A percentile compares a stretch with the other conserved stretches of the same genome.
phyloP scores from a whole-genome alignment of 1,140 invertebrate genomes.

The Hylyphantes graminicola region DNA sequence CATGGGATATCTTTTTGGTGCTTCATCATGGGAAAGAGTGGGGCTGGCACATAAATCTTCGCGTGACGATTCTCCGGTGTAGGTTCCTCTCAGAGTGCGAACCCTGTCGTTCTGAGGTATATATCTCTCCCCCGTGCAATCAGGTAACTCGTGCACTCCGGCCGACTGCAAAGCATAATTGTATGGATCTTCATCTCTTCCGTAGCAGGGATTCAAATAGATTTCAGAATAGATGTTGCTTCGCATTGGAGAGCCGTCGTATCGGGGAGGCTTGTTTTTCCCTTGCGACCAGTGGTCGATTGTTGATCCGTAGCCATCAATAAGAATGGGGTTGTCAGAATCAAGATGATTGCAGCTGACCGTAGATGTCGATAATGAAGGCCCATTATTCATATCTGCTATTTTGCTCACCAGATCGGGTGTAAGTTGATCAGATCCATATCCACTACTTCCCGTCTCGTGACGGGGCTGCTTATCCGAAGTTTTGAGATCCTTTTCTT shows the following conservation, averaged over 20 bases:
- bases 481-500: conserved; percentile 61
- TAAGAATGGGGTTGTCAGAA: conserved; percentile 39
- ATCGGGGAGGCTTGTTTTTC: conserved; percentile 26
- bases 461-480: conserved; percentile 60
- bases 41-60: conserved; percentile 30
- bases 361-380: conserved; percentile 49
- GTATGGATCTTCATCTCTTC: conserved; percentile 49
- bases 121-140: conserved; percentile 36
- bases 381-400: conserved; percentile 52
- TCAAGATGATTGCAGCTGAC: conserved; percentile 53
- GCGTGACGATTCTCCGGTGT: conserved; percentile 11
- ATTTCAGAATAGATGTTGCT: conserved; percentile 47
- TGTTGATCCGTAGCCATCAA: conserved; percentile 49
- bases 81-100: conserved; percentile 44
- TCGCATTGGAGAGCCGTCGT: conserved; percentile 20
- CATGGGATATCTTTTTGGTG: conserved; percentile 45
- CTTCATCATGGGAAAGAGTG: conserved; percentile 28
- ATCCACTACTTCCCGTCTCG: conserved; percentile 63
- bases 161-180: conserved; percentile 26
- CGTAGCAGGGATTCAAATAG: conserved; percentile 53
- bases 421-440: conserved; percentile 62
- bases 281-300: conserved; percentile 58
- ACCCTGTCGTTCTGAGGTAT: conserved; percentile 56
- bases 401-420: conserved; percentile 63
- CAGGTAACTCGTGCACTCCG: conserved; percentile 43